Conservation (phyloP, 1,140 invertebrate genomes). For the Lepeophtheirus salmonis region DNA sequence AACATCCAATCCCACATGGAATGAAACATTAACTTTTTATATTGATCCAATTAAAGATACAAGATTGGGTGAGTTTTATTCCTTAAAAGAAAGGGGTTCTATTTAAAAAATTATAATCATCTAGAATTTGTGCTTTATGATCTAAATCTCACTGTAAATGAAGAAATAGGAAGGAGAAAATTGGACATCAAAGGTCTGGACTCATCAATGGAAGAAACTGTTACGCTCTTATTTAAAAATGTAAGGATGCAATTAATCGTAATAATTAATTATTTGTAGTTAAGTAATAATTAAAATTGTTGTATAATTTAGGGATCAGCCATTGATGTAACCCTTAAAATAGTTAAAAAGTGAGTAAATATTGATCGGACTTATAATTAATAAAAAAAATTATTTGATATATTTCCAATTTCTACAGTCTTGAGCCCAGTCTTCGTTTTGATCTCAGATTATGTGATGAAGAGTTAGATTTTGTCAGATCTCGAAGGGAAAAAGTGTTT, state of each 20-base stretch:
- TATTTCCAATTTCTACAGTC: constrained; percentile 21
- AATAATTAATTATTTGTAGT: neutral
- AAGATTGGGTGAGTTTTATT: constrained; percentile 20
- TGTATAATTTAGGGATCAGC: constrained; percentile 21
- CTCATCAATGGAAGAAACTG: constrained; percentile 20
- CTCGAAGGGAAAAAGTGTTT: constrained; percentile 25
- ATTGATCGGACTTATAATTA: no score
- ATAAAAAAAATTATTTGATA: neutral
- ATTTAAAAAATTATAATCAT: no score
- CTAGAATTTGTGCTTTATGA: constrained; percentile 26
- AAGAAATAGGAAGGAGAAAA: constrained; percentile 23
- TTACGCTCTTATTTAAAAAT: constrained; percentile 22
- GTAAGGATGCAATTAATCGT: constrained; percentile 19
- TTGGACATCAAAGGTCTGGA: constrained; percentile 22
- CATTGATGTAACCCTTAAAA: constrained; percentile 21
- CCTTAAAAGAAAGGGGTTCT: no score
- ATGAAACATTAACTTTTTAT: constrained; percentile 30
- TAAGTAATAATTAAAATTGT: neutral
- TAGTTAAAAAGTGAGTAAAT: constrained; percentile 24
- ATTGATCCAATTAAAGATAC: constrained; percentile 25
- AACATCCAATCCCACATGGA: constrained; percentile 29
- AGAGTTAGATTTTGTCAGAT: constrained; percentile 29
- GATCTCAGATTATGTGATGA: constrained; percentile 28
- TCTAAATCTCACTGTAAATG: constrained; percentile 25
- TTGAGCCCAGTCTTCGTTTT: constrained; percentile 25